Evolutionary conservation across 2,797 vertebrate species (phyloP).

Genomic region (Thunnus albacares): DNA sequence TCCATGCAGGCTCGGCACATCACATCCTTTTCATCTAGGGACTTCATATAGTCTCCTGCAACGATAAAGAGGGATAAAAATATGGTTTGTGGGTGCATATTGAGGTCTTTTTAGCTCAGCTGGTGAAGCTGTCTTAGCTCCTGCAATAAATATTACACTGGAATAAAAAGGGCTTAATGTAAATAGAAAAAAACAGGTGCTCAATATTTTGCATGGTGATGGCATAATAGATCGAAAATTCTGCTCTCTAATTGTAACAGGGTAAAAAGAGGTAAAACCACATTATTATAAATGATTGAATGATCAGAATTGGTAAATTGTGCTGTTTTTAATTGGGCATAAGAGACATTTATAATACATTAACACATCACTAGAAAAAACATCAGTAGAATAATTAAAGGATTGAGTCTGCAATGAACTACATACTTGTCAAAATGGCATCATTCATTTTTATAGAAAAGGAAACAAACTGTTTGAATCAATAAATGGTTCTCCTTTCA

Average conservation of each 20-base stretch:
- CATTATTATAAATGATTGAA: neutral
- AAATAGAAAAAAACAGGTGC: constrained; percentile 27
- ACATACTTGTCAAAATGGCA: constrained; percentile 9
- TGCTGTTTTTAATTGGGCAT: neutral
- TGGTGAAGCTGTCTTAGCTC: constrained; percentile 38
- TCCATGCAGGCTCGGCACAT: constrained; percentile 38
- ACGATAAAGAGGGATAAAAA: constrained; percentile 55
- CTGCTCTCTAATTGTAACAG: neutral
- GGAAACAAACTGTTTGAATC: constrained; percentile 2
- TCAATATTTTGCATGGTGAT: constrained; percentile 8
- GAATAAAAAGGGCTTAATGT: constrained; percentile 41
- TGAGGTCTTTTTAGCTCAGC: constrained; percentile 43
- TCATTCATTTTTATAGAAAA: constrained; percentile 1
- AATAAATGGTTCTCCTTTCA: constrained; percentile 3
- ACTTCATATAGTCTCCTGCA: constrained; percentile 42
- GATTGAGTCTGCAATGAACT: constrained; percentile 3
- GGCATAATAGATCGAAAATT: constrained; percentile 3
- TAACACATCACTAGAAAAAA: neutral
- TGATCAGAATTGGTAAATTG: neutral
- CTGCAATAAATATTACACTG: constrained; percentile 37
- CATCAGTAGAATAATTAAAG: constrained; percentile 17
- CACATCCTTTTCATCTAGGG: constrained; percentile 47
- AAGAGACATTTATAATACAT: constrained; percentile 9
- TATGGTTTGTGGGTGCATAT: constrained; percentile 43
- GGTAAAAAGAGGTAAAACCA: no score